phyloP scores from a whole-genome alignment of 2,113 vertebrate species.

The Megalops atlanticus region DNA sequence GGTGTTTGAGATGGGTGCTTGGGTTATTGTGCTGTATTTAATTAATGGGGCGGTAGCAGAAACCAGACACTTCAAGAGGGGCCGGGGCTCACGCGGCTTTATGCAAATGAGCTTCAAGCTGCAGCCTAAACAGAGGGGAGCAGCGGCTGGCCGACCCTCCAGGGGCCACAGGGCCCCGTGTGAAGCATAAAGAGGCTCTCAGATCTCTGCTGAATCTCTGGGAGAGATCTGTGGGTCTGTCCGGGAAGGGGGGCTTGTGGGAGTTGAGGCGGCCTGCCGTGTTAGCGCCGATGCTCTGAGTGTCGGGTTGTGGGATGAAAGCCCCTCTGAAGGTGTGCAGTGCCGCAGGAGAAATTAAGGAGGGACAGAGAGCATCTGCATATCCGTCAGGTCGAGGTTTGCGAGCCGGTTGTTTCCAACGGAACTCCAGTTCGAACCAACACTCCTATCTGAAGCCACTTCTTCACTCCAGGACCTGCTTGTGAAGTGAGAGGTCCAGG shows the following conservation, averaged over 20 bases:
- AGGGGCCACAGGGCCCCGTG: neutral
- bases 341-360: neutral
- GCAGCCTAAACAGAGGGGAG: neutral
- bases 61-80: neutral
- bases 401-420: neutral
- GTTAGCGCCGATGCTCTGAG: neutral
- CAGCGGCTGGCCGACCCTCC: neutral
- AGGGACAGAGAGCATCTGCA: neutral
- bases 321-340: neutral
- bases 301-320: neutral
- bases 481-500: constrained; percentile 8
- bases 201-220: constrained; percentile 11
- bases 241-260: neutral
- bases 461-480: neutral
- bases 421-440: neutral
- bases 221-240: constrained; percentile 11
- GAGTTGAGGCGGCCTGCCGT: neutral
- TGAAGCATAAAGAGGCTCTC: neutral
- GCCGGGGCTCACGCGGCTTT: neutral
- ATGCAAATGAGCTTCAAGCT: neutral
- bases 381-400: too few relatives aligned
- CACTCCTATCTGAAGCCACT: neutral
- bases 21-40: constrained; percentile 2
- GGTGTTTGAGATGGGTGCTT: neutral
- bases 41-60: neutral